Conservation (phyloP, 1,140 invertebrate genomes). For the Drosophila tani region DNA sequence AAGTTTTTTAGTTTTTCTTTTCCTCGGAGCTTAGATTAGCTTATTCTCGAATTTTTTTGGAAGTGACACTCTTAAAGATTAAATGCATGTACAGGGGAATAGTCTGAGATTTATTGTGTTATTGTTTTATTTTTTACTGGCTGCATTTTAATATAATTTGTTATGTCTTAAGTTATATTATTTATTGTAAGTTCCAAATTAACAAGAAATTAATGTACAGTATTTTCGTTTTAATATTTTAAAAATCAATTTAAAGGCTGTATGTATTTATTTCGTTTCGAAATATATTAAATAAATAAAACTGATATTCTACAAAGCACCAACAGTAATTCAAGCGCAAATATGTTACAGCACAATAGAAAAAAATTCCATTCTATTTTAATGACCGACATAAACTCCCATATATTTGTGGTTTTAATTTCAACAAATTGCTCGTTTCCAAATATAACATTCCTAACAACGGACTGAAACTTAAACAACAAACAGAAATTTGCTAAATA, state of each 20-base stretch:
- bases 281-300: neutral
- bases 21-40: slow-evolving; percentile 5
- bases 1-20: slow-evolving; percentile 22
- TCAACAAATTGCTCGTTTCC: slow-evolving; percentile 24
- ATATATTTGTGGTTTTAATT: slow-evolving; percentile 38
- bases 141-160: neutral
- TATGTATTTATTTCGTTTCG: neutral
- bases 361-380: slow-evolving; percentile 7
- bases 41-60: neutral
- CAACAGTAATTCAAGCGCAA: neutral
- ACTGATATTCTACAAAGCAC: neutral
- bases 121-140: too few species aligned
- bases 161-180: too few species aligned
- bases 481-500: slow-evolving; percentile 22
- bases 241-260: neutral
- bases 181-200: too few species aligned
- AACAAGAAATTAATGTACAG: too few species aligned
- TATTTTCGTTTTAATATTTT: neutral
- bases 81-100: neutral
- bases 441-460: neutral
- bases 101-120: neutral
- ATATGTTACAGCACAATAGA: neutral
- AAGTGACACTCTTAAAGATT: slow-evolving; percentile 17
- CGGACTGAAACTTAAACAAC: slow-evolving; percentile 7
- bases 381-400: slow-evolving; percentile 10